Percentiles rank a stretch among this genome's conserved stretches.
Evolutionary conservation across 2,113 vertebrate genomes (phyloP).

Genomic region (Upupa epops): DNA sequence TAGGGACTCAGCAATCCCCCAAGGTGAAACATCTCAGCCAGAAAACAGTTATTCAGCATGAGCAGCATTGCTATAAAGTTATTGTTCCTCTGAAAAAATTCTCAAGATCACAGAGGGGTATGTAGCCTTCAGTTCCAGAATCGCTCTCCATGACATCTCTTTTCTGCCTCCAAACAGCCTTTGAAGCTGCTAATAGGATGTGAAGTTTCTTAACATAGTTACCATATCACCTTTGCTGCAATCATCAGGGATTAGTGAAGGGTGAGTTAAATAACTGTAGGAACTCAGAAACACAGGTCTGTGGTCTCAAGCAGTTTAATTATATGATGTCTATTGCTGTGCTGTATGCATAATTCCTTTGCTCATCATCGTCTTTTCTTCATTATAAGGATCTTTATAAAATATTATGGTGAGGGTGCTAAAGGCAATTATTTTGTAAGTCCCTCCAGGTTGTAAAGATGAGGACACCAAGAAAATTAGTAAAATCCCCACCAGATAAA

Average conservation of each 20-base stretch:
- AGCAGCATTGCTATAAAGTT: background rate
- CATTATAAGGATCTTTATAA: background rate
- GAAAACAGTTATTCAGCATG: background rate
- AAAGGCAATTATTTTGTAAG: background rate
- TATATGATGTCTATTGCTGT: background rate
- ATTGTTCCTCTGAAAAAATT: background rate
- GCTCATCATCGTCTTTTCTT: background rate
- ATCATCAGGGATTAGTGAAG: background rate
- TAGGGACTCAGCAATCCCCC: background rate
- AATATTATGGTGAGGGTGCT: background rate
- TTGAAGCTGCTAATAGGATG: background rate
- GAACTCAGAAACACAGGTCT: background rate
- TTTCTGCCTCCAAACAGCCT: background rate
- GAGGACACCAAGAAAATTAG: background rate
- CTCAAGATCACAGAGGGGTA: background rate
- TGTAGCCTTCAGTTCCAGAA: background rate
- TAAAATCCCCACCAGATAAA: background rate
- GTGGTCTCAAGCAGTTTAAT: background rate
- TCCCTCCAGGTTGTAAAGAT: background rate
- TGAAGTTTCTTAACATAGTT: background rate
- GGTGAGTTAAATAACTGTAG: background rate
- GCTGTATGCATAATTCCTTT: background rate
- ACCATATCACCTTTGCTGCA: background rate
- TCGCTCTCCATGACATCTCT: background rate
- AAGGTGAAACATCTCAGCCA: background rate